A percentile compares a stretch with the other conserved stretches of the same genome.
phyloP scores from a whole-genome alignment of 2,888 invertebrate genomes.

The Nemurella pictetii region DNA sequence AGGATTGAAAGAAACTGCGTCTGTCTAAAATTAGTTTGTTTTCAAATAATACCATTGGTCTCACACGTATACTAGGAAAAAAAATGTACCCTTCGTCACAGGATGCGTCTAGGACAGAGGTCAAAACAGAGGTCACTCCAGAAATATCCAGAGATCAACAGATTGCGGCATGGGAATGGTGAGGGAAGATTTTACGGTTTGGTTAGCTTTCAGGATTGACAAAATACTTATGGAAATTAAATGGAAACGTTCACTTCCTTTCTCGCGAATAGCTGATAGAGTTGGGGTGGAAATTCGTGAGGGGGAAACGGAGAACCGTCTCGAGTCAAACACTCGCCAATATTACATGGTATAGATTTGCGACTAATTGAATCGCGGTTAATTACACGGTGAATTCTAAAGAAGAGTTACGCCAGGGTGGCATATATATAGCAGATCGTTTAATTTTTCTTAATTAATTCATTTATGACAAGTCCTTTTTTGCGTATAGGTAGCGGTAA shows the following conservation, averaged over 20 bases:
- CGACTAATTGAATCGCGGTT: not conserved
- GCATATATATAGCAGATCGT: no score
- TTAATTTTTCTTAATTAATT: no score
- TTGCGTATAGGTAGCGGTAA: no score
- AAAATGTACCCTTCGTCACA: slow-evolving; percentile 11
- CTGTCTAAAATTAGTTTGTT: slow-evolving; percentile 17
- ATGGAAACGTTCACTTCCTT: not conserved
- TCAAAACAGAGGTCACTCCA: slow-evolving; percentile 14
- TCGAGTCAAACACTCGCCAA: not conserved
- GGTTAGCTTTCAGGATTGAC: not conserved
- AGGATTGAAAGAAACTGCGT: not conserved
- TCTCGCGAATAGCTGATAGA: not conserved
- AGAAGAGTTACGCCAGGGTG: no score
- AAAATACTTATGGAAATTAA: not conserved
- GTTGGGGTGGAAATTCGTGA: not conserved
- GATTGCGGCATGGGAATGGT: slow-evolving; percentile 15
- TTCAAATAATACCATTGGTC: slow-evolving; percentile 2
- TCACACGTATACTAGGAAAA: not conserved
- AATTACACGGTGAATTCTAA: not conserved
- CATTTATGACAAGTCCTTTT: no score
- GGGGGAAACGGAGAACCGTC: not conserved
- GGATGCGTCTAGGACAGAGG: slow-evolving; percentile 13
- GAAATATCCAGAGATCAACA: slow-evolving; percentile 16
- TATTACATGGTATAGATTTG: not conserved
- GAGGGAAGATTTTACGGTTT: not conserved